phyloP scores from a whole-genome alignment of 2,888 invertebrate genomes.

The Sphinx pinastri region DNA sequence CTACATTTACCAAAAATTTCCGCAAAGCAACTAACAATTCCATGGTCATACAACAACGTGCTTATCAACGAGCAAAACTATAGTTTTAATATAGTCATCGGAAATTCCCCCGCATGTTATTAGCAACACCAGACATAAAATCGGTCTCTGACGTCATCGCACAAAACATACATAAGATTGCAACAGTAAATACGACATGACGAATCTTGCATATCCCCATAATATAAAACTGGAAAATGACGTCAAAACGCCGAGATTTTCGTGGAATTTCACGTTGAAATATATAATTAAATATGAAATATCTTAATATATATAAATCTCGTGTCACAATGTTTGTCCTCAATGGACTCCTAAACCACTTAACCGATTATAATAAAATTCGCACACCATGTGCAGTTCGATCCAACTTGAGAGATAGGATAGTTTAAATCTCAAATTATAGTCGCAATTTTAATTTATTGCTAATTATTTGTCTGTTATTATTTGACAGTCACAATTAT shows the following conservation, averaged over 20 bases:
- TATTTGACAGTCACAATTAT: too few species aligned
- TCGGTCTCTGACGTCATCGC: constrained; percentile 2
- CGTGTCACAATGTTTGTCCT: too few species aligned
- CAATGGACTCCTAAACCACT: too few species aligned
- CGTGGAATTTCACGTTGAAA: not conserved
- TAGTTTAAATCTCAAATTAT: too few species aligned
- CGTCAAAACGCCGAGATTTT: not conserved
- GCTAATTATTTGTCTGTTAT: too few species aligned
- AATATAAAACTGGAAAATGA: not conserved
- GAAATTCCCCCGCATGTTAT: constrained; percentile 5
- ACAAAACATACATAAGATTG: constrained; percentile 7
- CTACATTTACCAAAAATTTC: not conserved
- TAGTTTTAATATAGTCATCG: constrained; percentile 7
- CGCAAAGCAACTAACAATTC: not conserved
- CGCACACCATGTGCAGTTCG: too few species aligned
- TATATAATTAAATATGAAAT: too few species aligned
- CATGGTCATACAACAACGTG: too few species aligned
- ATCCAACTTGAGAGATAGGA: too few species aligned
- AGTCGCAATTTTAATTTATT: too few species aligned
- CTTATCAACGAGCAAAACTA: not conserved
- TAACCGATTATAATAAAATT: too few species aligned
- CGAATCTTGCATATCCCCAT: constrained; percentile 11
- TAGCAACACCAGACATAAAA: not conserved
- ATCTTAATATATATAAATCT: too few species aligned
- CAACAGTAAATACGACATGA: constrained; percentile 18